Conservation (phyloP, 1,140 invertebrate species). For the Spodoptera litura region DNA sequence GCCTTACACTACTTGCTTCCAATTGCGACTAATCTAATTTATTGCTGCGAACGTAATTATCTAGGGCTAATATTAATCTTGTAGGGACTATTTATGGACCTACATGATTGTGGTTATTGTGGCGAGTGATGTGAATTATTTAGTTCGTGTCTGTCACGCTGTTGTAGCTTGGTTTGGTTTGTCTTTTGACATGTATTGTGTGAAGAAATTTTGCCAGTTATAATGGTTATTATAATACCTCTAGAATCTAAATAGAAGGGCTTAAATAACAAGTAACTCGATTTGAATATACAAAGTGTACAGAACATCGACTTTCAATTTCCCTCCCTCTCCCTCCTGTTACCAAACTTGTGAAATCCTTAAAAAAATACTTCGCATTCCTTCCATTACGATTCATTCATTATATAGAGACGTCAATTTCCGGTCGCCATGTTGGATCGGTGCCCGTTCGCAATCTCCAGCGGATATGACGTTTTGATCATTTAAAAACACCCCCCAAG, state of each 20-base stretch:
- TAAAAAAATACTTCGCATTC: conserved; percentile 55
- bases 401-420: conserved; percentile 64
- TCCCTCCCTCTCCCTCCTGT: not conserved
- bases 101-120: not conserved
- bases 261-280: conserved; percentile 4
- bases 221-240: too few relatives aligned
- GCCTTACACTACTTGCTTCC: conserved; percentile 15
- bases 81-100: conserved; percentile 8
- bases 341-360: conserved; percentile 39
- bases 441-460: conserved; percentile 60
- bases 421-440: conserved; percentile 66
- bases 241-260: not conserved
- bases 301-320: conserved; percentile 33
- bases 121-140: too few relatives aligned
- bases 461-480: conserved; percentile 69
- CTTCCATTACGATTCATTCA: conserved; percentile 52
- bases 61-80: conserved; percentile 20
- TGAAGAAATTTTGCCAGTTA: too few relatives aligned
- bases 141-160: too few relatives aligned
- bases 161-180: too few relatives aligned
- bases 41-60: conserved; percentile 4
- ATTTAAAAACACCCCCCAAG: conserved; percentile 57
- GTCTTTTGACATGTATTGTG: too few relatives aligned
- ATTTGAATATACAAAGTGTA: conserved; percentile 21
- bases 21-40: conserved; percentile 27